Base-by-base conservation (phyloP, 2,797 vertebrate species). In the Salarias fasciatus region DNA sequence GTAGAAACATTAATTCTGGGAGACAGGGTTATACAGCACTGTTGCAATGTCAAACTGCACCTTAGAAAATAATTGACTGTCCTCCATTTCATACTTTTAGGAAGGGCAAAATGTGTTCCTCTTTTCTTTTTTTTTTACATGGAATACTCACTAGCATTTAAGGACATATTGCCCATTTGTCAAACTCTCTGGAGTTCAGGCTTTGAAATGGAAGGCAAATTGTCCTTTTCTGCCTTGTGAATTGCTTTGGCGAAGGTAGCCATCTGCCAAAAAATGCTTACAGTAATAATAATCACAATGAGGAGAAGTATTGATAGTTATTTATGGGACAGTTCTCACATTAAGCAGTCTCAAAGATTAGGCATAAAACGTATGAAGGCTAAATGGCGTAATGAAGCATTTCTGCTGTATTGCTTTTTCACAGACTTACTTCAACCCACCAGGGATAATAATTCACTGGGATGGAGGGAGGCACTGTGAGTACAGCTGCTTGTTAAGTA, bases 301-400 rank as follows among this genome's bases (percentile, higher is more conserved):
- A 84, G 80, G 63, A 68, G 72, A 78, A 78, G 59, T 70, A 85
- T 72, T 86, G 79, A 85, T 84, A 67, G 76, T 86, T 84, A 85
- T 88, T 91, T 89, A 89, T 87, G 82, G 59, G 80, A 84, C 84
- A 77, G 64, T 66, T 72, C 30, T 75, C 60, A 38, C 76, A 87
- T 88, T 84, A 89, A 89, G 80, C 75, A 59, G 72, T 82, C 84
- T 70, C 82, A 82, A 85, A 80, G 80, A 85, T 89, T 85, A 83
- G 70, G 63, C n/a, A 24, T 64, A 79, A 88, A 89, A 77, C 18
- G 82, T 48, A 79, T 83, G 69, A 63, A 53, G 73, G 30, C 71
- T 74, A 85, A 88, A 88, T 83, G 82, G 68, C 60, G 55, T 79
- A 75, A 80, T 84, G 65, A 40, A 66, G 73, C 11, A 2, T 72